Percentiles rank a stretch among this genome's conserved stretches.
phyloP scores from a whole-genome alignment of 2,888 invertebrate species.

The Luffia ferchaultella region DNA sequence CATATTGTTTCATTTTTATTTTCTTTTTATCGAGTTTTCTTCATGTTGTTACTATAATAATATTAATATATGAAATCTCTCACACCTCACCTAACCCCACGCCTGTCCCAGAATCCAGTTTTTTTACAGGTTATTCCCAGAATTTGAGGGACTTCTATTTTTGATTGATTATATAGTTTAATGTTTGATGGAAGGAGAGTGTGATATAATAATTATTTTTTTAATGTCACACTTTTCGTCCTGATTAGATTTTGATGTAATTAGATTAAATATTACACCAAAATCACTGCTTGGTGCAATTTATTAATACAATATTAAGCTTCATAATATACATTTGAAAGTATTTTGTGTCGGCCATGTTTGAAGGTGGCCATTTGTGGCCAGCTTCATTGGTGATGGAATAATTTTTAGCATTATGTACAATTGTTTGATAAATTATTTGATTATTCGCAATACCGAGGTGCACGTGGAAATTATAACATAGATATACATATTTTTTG shows the following conservation, averaged over 20 bases:
- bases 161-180: not conserved
- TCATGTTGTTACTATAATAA: conserved; percentile 11
- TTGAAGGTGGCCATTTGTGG: conserved; percentile 18
- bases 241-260: conserved; percentile 1
- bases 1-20: too few relatives aligned
- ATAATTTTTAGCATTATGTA: conserved; percentile 20
- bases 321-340: conserved; percentile 18
- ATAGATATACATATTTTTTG: too few relatives aligned
- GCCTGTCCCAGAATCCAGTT: conserved; percentile 1
- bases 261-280: conserved; percentile 20
- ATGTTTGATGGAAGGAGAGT: not conserved
- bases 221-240: not conserved
- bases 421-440: not conserved
- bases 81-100: not conserved
- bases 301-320: conserved; percentile 22
- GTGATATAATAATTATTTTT: not conserved
- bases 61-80: not conserved
- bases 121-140: not conserved
- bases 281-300: conserved; percentile 24
- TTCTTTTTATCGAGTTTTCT: conserved; percentile 27
- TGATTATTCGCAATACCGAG: not conserved
- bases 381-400: conserved; percentile 3
- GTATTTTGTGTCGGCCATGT: conserved; percentile 24
- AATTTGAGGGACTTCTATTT: not conserved
- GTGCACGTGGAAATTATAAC: not conserved